A percentile compares a stretch with the other conserved stretches of the same genome.
Evolutionary conservation across 2,797 vertebrate species (phyloP).

Genomic region (Onychomys arenicola): DNA sequence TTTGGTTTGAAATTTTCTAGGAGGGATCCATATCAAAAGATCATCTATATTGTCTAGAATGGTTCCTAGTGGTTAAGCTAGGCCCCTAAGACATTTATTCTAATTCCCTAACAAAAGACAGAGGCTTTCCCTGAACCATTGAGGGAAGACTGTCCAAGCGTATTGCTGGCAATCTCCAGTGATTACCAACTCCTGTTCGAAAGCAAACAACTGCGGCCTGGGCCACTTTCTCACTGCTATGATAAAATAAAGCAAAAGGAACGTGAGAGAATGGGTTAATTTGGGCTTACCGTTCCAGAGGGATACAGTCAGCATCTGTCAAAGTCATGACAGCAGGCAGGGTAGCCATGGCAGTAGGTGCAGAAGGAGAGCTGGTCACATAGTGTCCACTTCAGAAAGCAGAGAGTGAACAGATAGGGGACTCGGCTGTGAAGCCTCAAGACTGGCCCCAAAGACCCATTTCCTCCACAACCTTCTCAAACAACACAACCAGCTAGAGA

Average conservation of each 20-base stretch:
- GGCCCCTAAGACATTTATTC: background rate
- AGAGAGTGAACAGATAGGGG: too few species aligned
- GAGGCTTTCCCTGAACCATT: background rate
- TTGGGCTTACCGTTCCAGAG: background rate
- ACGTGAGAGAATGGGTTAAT: background rate
- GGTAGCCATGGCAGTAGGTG: background rate
- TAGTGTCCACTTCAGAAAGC: background rate
- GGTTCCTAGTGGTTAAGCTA: background rate
- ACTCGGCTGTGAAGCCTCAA: background rate
- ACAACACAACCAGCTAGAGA: background rate
- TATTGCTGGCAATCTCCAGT: background rate
- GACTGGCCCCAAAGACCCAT: background rate
- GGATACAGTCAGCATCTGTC: background rate
- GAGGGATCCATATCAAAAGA: background rate
- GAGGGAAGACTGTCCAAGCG: background rate
- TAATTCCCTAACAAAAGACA: background rate
- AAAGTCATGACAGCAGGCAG: background rate
- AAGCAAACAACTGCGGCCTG: background rate
- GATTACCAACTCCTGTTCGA: background rate
- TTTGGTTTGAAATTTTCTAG: background rate
- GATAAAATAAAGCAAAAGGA: background rate
- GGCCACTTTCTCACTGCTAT: background rate
- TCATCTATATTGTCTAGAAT: background rate
- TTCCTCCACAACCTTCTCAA: background rate
- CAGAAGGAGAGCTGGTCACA: background rate